Base-by-base conservation (phyloP, 2,888 invertebrate species). In the Stenchaetothrips biformis region DNA sequence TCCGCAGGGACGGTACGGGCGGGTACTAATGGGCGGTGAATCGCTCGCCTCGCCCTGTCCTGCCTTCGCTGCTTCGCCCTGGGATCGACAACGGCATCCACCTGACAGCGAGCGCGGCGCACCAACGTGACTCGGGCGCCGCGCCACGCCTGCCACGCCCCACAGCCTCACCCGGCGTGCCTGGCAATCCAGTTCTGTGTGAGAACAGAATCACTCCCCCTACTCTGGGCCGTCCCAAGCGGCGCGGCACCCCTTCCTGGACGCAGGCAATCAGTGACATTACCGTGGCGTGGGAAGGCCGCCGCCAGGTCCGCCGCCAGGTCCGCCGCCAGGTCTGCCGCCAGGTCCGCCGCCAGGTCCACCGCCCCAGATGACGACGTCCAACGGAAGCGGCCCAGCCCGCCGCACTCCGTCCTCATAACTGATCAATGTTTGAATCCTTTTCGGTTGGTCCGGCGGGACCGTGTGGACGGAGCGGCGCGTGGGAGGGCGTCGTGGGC, bases 141-240 rank as follows among this genome's bases (percentile, higher is more conserved):
- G 18, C 53, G 53, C 53, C 53, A 53, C 37, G 37, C 37, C 53
- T 18, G 53, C 53, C 16, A 18, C 53, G 16, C 53, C 16, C 9
- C 16, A 13, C 53, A 53, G 13, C 16, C 53, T 16, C 13, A 16
- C 53, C 53, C 67, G 67, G 21, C 67, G 67, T 21, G 67, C 67
- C 37, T 37, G 21, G 67, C 67, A 74, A 74, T 74, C 67, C 67
- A 74, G 67, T 74, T 74, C 67, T 74, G 67, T 74, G 67, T 74
- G 67, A 74, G 67, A 59, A 59, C 59, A 59, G 59, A 74, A 74
- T 74, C 67, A 74, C 67, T 37, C 37, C 67, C 18, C 67, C 67
- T 7, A 74, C 21, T 8, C 11, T 25, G 67, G 67, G 21, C 21
- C 25, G 21, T 25, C 67, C 21, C 37, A 37, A 37, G 37, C 2